Percentiles rank a stretch among this genome's conserved stretches.
Conservation (phyloP, 37 sponge, comb jelly and placozoan genomes). For the Bolinopsis microptera region DNA sequence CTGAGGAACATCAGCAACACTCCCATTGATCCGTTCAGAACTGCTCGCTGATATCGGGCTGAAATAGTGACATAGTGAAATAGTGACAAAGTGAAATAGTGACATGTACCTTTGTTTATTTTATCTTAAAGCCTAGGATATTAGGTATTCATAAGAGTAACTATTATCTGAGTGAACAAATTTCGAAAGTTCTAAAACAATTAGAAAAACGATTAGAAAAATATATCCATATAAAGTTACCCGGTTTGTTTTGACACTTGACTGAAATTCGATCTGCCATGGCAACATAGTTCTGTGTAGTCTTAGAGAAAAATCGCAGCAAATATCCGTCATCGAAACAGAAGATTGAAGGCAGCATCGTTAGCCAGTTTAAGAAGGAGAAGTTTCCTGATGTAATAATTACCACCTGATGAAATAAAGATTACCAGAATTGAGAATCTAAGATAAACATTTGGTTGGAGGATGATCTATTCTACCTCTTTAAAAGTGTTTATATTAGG, state of each 20-base stretch:
- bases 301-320: slow-evolving; percentile 69
- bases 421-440: not conserved
- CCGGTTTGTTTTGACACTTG: slow-evolving; percentile 13
- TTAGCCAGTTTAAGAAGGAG: slow-evolving; percentile 93
- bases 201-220: no score
- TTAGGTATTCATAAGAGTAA: no score
- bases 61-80: not conserved
- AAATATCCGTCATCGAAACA: slow-evolving; percentile 81
- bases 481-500: no score
- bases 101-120: no score
- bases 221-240: no score
- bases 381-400: slow-evolving; percentile 88
- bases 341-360: slow-evolving; percentile 83
- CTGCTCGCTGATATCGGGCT: slow-evolving; percentile 22
- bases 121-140: no score
- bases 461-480: no score
- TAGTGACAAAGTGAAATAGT: no score
- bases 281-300: not conserved
- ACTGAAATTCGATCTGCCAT: not conserved
- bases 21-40: slow-evolving; percentile 37
- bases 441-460: no score
- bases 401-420: slow-evolving; percentile 75
- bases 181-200: no score
- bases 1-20: slow-evolving; percentile 80
- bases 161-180: no score